These are phyloP conservation scores for Catagonus wagneri DNA, from an alignment of 2,113 vertebrate genomes.

Conservation along the genomic window DNA sequence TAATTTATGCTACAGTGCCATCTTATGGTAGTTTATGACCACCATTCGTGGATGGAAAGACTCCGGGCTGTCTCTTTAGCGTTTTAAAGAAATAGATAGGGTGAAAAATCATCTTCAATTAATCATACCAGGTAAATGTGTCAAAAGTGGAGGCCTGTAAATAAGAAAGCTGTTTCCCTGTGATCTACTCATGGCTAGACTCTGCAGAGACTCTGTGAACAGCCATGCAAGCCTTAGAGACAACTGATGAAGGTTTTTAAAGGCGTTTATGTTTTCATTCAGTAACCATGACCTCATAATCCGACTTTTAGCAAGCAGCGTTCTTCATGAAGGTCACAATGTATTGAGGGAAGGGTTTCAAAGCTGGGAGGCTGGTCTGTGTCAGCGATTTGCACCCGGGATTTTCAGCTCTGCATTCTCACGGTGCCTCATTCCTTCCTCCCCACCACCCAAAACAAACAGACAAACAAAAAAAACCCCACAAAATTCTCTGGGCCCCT, in stretches of 20 bases:
- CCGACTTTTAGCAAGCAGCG: not conserved
- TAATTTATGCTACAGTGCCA: conserved; percentile 87
- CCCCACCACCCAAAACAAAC: not conserved
- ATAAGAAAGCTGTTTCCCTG: not conserved
- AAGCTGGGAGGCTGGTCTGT: not conserved
- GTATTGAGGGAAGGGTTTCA: not conserved
- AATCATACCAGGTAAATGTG: not conserved
- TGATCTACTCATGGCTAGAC: not conserved
- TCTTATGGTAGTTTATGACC: conserved; percentile 82
- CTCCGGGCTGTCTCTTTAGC: not conserved
- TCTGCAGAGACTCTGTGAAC: not conserved
- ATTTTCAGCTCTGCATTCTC: not conserved
- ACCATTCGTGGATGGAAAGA: not conserved
- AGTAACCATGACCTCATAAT: not conserved
- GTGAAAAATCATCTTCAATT: conserved; percentile 53
- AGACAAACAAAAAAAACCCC: not conserved
- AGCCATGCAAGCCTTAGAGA: not conserved
- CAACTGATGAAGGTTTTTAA: not conserved
- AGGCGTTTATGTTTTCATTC: not conserved
- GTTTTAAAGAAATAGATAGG: conserved; percentile 3
- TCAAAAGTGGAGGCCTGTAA: not conserved
- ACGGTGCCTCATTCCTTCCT: not conserved
- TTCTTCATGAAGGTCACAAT: not conserved
- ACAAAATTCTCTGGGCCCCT: not conserved
- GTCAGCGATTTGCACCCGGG: not conserved